A percentile compares a stretch with the other conserved stretches of the same genome.
These are phyloP conservation scores for Periophthalmus modestus DNA, from an alignment of 2,113 vertebrate genomes.

Conservation along the genomic window DNA sequence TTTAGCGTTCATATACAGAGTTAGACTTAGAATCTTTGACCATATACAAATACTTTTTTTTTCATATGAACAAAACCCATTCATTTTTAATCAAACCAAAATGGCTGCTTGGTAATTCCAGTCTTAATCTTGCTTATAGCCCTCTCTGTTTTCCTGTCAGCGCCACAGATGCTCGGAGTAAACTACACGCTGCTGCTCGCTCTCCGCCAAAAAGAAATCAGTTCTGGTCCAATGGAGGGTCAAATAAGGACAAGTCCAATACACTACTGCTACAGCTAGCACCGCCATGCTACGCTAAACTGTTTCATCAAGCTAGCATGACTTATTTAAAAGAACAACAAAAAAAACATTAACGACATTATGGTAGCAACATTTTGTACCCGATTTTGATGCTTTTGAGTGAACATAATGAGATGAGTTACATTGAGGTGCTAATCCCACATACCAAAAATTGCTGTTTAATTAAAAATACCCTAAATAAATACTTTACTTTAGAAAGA, in stretches of 20 bases:
- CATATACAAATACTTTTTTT: background rate
- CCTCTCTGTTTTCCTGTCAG: slow-evolving; percentile 20
- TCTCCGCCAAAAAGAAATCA: slow-evolving; percentile 34
- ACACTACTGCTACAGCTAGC: background rate
- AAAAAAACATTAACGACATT: slow-evolving; percentile 21
- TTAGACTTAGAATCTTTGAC: background rate
- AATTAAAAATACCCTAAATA: too few relatives aligned
- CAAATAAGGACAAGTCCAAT: slow-evolving; percentile 45
- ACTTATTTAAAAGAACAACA: background rate
- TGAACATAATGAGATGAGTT: too few relatives aligned
- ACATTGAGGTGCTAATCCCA: too few relatives aligned
- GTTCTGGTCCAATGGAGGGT: slow-evolving; percentile 46
- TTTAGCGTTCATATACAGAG: background rate
- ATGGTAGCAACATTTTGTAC: too few relatives aligned
- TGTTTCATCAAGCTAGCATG: background rate
- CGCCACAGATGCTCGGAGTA: slow-evolving; percentile 38
- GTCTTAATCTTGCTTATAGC: slow-evolving; percentile 10
- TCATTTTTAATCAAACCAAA: slow-evolving; percentile 5
- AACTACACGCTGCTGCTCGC: slow-evolving; percentile 36
- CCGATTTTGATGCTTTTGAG: too few relatives aligned
- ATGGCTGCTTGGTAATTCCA: slow-evolving; percentile 1
- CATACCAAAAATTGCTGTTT: too few relatives aligned
- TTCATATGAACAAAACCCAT: background rate
- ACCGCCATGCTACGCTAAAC: background rate
- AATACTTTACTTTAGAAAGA: too few relatives aligned